Percentiles rank a stretch among this genome's conserved stretches.
Conservation (phyloP, 1,140 invertebrate genomes). For the Drosophila aff. region DNA sequence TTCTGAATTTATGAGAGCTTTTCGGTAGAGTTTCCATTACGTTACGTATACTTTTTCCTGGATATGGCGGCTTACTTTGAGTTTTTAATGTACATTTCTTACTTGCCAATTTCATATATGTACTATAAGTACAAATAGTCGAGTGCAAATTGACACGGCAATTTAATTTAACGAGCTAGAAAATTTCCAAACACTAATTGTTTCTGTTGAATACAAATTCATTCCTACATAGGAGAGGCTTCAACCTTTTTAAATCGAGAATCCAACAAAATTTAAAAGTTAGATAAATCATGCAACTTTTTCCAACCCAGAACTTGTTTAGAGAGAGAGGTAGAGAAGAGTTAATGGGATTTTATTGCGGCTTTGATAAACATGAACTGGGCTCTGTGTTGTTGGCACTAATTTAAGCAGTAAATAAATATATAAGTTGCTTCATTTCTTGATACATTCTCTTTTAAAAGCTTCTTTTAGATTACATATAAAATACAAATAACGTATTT, state of each 20-base stretch:
- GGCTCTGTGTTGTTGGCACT: not conserved
- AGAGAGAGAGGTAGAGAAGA: not conserved
- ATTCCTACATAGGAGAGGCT: not conserved
- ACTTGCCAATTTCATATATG: conserved; percentile 30
- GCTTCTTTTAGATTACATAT: not conserved
- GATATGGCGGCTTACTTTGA: conserved; percentile 3
- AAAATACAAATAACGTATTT: too few species aligned
- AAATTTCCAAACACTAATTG: conserved; percentile 44
- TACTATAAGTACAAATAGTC: conserved; percentile 16
- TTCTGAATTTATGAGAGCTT: conserved; percentile 20
- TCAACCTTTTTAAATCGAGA: conserved; percentile 1
- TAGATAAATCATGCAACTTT: conserved; percentile 10
- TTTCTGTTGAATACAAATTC: conserved; percentile 8
- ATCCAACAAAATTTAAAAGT: conserved; percentile 3
- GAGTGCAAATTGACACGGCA: conserved; percentile 43
- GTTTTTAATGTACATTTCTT: conserved; percentile 11
- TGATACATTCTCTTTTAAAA: not conserved
- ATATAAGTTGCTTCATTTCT: not conserved
- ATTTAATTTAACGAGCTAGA: conserved; percentile 53
- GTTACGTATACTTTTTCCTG: not conserved
- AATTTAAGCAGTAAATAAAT: conserved; percentile 2
- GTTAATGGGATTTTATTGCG: not conserved
- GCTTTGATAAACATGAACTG: conserved; percentile 8
- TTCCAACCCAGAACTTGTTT: conserved; percentile 5
- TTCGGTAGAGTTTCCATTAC: conserved; percentile 2